Conservation (phyloP, 2,888 invertebrate species). For the Mimumesa dahlbomi region DNA sequence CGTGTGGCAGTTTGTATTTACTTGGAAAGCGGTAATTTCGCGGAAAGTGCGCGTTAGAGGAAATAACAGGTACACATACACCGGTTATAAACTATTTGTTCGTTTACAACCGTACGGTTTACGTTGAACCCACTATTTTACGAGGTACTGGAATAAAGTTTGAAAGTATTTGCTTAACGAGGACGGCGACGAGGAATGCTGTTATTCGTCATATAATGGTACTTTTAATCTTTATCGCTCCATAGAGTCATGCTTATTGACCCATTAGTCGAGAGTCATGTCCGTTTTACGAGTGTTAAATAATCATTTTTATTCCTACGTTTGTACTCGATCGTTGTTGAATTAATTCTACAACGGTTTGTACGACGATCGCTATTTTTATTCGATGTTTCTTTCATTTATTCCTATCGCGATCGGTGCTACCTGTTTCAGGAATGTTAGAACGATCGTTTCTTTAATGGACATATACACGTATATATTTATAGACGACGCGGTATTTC, state of each 20-base stretch:
- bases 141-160: too few relatives aligned
- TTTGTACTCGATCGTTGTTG: not conserved
- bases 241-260: constrained; percentile 13
- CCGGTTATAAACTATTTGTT: too few relatives aligned
- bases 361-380: not conserved
- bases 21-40: too few relatives aligned
- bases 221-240: constrained; percentile 38
- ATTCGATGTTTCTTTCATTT: too few relatives aligned
- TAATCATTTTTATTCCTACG: constrained; percentile 16
- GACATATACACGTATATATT: constrained; percentile 9
- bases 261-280: constrained; percentile 22
- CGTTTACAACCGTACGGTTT: too few relatives aligned
- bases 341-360: constrained; percentile 1
- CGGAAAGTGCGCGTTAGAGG: too few relatives aligned
- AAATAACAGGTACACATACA: too few relatives aligned
- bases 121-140: too few relatives aligned
- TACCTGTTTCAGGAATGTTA: constrained; percentile 28
- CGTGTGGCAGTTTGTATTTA: too few relatives aligned
- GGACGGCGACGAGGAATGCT: constrained; percentile 10
- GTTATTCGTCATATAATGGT: constrained; percentile 19
- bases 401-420: too few relatives aligned
- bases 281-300: constrained; percentile 26
- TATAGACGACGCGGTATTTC: constrained; percentile 30
- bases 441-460: constrained; percentile 21
- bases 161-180: constrained; percentile 4